phyloP scores from a whole-genome alignment of 2,797 vertebrate species.

The Carduelis carduelis region DNA sequence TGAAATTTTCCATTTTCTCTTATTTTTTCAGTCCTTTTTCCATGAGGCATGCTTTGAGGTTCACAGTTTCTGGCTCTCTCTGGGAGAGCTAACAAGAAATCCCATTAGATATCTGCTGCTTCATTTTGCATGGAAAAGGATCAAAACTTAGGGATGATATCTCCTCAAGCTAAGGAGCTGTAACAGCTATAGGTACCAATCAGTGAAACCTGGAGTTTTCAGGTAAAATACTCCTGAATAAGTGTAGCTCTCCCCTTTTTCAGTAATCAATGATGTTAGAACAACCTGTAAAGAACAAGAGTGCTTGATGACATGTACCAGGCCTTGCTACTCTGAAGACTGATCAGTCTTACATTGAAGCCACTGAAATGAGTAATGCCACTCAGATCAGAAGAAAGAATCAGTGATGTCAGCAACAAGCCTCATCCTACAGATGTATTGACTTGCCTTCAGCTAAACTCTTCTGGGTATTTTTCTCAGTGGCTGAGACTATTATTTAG shows the following conservation, averaged over 20 bases:
- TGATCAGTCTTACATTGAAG: neutral
- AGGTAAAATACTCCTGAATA: neutral
- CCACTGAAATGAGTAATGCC: neutral
- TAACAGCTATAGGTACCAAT: neutral
- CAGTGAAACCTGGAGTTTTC: neutral
- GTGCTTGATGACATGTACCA: conserved; percentile 1
- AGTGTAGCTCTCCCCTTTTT: neutral
- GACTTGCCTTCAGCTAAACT: neutral
- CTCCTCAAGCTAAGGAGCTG: neutral
- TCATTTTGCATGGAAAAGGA: neutral
- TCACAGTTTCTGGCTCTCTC: neutral
- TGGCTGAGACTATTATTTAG: neutral
- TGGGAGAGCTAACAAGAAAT: neutral
- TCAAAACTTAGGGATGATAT: neutral
- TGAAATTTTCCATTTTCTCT: neutral
- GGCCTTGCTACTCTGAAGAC: neutral
- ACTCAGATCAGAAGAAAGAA: neutral
- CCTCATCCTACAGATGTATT: neutral
- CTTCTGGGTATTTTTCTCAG: neutral
- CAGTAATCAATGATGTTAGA: neutral
- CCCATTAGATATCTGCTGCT: neutral
- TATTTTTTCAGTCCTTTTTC: neutral
- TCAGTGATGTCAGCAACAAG: neutral
- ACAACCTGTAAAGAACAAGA: neutral
- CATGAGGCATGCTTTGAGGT: neutral